phyloP scores from a whole-genome alignment of 2,113 vertebrate genomes.

The Phalacrocorax pelagicus region DNA sequence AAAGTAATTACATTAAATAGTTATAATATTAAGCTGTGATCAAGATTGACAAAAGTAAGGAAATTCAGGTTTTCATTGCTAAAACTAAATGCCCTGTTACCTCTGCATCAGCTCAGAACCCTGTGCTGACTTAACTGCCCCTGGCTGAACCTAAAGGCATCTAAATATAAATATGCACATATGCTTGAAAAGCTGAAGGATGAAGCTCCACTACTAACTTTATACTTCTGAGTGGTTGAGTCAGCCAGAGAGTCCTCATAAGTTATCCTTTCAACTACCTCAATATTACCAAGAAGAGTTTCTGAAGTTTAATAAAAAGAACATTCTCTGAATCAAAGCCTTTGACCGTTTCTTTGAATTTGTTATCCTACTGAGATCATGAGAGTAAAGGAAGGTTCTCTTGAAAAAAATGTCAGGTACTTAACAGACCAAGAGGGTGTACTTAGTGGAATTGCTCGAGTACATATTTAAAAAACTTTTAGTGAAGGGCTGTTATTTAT shows the following conservation, averaged over 20 bases:
- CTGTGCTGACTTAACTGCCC: background rate
- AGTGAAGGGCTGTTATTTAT: background rate
- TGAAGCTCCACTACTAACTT: background rate
- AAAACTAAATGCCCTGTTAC: background rate
- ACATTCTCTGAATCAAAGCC: background rate
- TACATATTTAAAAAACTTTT: background rate
- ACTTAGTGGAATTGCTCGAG: background rate
- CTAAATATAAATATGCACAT: background rate
- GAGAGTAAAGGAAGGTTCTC: background rate
- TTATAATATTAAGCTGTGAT: background rate
- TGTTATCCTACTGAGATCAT: background rate
- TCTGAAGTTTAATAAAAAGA: background rate
- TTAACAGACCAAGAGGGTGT: background rate
- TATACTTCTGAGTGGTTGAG: background rate
- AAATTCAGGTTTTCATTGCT: background rate
- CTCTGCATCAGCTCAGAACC: background rate
- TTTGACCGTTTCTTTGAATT: background rate
- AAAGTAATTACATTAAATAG: background rate
- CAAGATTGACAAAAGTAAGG: background rate
- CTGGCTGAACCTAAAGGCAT: background rate
- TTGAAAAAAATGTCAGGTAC: background rate
- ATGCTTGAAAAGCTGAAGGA: background rate
- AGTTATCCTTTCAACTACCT: background rate
- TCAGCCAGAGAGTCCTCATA: background rate
- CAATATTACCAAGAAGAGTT: background rate